Evolutionary conservation across 92 coral and sea anemone species (phyloP).

Genomic region (Epizoanthus illoricatus): DNA sequence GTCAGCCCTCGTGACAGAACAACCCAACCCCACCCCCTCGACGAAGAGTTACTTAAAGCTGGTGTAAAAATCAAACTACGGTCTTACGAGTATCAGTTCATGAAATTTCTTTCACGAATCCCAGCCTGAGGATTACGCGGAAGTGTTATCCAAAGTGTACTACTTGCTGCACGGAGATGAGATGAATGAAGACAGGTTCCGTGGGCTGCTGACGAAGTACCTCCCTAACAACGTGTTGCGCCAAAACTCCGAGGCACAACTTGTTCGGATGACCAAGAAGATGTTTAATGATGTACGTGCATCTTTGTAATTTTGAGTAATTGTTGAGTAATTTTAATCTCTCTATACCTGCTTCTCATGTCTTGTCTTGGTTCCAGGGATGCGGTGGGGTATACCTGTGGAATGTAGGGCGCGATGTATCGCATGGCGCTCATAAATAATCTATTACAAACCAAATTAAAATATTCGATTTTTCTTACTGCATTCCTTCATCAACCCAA

Average conservation of each 20-base stretch:
- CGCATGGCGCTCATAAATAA: too few relatives aligned
- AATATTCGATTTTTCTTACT: too few relatives aligned
- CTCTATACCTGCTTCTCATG: background rate
- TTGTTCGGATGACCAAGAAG: constrained; percentile 36
- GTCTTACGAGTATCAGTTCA: background rate
- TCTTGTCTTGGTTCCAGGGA: too few relatives aligned
- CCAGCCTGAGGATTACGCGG: constrained; percentile 71
- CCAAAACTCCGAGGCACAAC: constrained; percentile 40
- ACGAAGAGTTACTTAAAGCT: too few relatives aligned
- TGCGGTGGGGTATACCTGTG: too few relatives aligned
- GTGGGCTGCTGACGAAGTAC: constrained; percentile 43
- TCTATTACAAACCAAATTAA: too few relatives aligned
- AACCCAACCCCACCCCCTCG: too few relatives aligned
- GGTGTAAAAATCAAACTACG: too few relatives aligned
- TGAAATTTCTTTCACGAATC: background rate
- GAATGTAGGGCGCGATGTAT: too few relatives aligned
- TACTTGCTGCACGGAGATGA: constrained; percentile 78
- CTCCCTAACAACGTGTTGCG: constrained; percentile 35
- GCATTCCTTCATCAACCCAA: too few relatives aligned
- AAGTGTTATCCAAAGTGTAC: constrained; percentile 69
- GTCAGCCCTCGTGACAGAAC: too few relatives aligned
- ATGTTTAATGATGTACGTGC: constrained; percentile 52
- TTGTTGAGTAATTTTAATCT: background rate
- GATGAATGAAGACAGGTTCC: constrained; percentile 54
- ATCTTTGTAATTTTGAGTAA: background rate